These are phyloP conservation scores for Microctonus aethiopoides DNA, from an alignment of 2,888 invertebrate species.

Conservation along the genomic window DNA sequence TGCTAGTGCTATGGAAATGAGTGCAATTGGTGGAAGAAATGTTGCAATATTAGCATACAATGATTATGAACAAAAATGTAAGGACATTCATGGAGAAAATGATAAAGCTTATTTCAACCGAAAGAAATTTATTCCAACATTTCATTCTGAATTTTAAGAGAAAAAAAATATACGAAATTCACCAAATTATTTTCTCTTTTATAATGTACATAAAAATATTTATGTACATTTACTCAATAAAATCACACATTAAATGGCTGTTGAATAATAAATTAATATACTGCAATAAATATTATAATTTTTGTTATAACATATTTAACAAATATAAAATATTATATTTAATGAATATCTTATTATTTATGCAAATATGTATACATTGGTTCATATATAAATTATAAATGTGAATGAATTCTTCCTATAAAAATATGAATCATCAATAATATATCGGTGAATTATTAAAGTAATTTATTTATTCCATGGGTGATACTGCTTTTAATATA, in stretches of 20 bases:
- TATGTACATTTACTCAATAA: no score
- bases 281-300: no score
- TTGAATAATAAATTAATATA: no score
- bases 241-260: no score
- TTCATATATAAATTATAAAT: no score
- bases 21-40: conserved; percentile 72
- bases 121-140: not conserved
- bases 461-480: not conserved
- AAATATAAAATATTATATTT: no score
- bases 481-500: not conserved
- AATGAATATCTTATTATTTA: no score
- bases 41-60: conserved; percentile 71
- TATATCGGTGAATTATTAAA: not conserved
- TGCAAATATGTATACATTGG: no score
- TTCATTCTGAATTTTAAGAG: conserved; percentile 1
- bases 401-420: not conserved
- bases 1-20: conserved; percentile 78
- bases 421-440: not conserved
- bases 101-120: not conserved
- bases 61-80: conserved; percentile 48
- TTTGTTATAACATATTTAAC: no score
- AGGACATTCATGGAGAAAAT: not conserved
- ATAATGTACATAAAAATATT: no score
- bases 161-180: not conserved
- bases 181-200: not conserved